Base-by-base conservation (phyloP, 1,140 invertebrate genomes). In the Mya arenaria region DNA sequence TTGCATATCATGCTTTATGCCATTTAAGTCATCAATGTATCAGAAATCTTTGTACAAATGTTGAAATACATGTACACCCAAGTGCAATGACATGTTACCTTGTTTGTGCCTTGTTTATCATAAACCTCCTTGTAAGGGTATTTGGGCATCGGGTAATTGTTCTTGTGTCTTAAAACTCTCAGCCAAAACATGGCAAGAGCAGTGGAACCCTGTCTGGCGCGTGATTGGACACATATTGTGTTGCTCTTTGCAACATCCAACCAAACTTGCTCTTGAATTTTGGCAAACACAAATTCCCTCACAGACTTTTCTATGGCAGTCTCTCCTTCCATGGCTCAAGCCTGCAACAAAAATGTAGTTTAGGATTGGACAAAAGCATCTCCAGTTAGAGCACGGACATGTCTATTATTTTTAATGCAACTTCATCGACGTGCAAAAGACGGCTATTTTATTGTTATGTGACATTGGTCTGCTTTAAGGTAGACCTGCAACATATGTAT, bases 101-200 rank as follows among this genome's bases (percentile, higher is more conserved):
- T 88, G 41, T 84, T 65, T 39, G 58, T 25, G 41, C 86, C 88
- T 62, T 84, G 78, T 56, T 74, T 79, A 39, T 85, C 83, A 56
- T 89, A 86, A 0, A 85, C 62, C 25, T 85, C 84, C 55, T 74
- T 85, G 60, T 89, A 88, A 0, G 86, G 84, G 30, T 82, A 89
- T n/a, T 71, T 71, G 34, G 78, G 80, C 60, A 87, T 82, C 30
- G 88, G 88, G 68, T 86, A 89, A 28, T 88, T 88, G 52, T 87
- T 87, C n/a, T 79, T 68, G 68, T 85, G 84, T 60, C 85, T 74
- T 1, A 87, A 60, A 28, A 87, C 84, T 19, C 84, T 62, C 25
- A 85, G 36, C 86, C 86, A 87, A 23, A 87, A 82, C 80, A 83
- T 83, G 32, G 81, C 83, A 17, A 87, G 48, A 0, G 82, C 82